Percentiles rank a stretch among this genome's conserved stretches.
Evolutionary conservation across 2,888 invertebrate species (phyloP).

Genomic region (Drosophila multiciliata): DNA sequence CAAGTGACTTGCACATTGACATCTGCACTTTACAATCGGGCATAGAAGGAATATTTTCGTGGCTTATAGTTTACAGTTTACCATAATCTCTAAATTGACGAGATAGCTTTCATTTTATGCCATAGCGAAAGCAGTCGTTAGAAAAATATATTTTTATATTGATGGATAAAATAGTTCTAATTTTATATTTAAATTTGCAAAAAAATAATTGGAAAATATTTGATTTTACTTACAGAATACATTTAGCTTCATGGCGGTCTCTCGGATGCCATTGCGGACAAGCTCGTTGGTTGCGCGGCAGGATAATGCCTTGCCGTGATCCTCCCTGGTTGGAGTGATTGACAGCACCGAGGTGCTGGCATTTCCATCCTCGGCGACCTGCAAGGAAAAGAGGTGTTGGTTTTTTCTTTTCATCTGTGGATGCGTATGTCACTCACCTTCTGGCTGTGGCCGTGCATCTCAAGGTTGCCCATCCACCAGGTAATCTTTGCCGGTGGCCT

Average conservation of each 20-base stretch:
- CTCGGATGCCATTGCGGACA: constrained; percentile 90
- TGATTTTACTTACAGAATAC: constrained; percentile 92
- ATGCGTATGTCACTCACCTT: constrained; percentile 71
- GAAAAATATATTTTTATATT: background rate
- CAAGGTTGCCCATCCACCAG: constrained; percentile 93
- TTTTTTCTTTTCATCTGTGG: background rate
- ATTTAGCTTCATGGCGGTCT: constrained; percentile 92
- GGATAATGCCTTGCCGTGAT: constrained; percentile 91
- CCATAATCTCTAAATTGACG: background rate
- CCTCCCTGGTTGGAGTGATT: constrained; percentile 91
- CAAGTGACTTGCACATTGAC: constrained; percentile 18
- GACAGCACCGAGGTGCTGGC: constrained; percentile 91
- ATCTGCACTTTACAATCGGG: background rate
- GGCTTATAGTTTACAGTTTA: too few species aligned
- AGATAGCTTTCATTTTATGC: background rate
- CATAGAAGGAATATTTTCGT: background rate
- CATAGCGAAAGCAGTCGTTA: background rate
- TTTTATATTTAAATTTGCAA: background rate
- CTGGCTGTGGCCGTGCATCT: constrained; percentile 86
- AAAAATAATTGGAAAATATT: background rate
- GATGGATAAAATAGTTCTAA: too few species aligned
- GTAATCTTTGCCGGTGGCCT: constrained; percentile 93
- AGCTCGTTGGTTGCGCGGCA: constrained; percentile 93
- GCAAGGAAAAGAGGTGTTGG: constrained; percentile 17
- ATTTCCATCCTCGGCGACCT: constrained; percentile 93